Percentiles rank a stretch among this genome's conserved stretches.
Conservation (phyloP, 2,797 vertebrate species). For the Prunella strophiata region DNA sequence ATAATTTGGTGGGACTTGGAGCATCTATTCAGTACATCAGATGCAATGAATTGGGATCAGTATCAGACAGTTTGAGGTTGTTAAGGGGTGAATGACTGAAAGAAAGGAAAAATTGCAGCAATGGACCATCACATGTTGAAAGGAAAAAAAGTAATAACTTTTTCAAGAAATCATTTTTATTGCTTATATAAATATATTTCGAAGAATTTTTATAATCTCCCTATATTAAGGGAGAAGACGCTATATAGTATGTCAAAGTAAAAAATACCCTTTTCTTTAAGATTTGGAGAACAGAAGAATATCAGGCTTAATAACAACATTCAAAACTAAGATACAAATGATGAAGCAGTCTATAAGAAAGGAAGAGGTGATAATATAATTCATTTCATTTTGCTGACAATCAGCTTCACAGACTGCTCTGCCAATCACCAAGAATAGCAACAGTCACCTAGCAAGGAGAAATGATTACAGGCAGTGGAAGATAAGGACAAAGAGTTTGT, state of each 20-base stretch:
- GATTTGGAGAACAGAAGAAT: background rate
- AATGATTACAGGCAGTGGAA: conserved; percentile 22
- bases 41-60: background rate
- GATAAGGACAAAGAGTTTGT: conserved; percentile 15
- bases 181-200: background rate
- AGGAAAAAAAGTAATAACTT: background rate
- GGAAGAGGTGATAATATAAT: conserved; percentile 10
- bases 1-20: background rate
- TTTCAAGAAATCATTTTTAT: background rate
- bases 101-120: background rate
- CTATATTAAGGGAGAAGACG: background rate
- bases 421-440: conserved; percentile 43
- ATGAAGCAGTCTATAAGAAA: background rate
- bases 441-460: conserved; percentile 16
- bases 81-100: background rate
- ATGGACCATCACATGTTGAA: background rate
- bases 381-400: conserved; percentile 9
- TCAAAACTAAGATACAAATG: background rate
- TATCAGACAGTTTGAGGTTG: background rate
- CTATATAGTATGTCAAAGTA: background rate
- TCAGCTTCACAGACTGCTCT: conserved; percentile 31
- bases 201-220: background rate
- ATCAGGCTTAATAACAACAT: background rate
- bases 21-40: background rate
- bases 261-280: background rate